phyloP scores from a whole-genome alignment of 2,888 invertebrate genomes.

The Panzeria rudis region DNA sequence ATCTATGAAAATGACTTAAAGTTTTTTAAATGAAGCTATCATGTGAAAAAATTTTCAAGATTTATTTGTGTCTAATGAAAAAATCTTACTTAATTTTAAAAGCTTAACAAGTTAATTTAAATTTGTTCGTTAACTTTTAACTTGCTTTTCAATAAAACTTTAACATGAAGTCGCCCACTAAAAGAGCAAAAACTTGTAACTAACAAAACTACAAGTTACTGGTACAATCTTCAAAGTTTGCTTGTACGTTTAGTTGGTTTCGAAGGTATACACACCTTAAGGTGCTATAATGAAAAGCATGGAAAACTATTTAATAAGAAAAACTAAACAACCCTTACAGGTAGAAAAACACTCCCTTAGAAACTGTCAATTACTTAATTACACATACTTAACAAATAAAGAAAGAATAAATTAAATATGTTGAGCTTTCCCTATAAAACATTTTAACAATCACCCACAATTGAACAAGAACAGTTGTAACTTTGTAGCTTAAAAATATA shows the following conservation, averaged over 20 bases:
- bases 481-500: too few species aligned
- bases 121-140: not conserved
- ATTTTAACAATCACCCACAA: slow-evolving; percentile 3
- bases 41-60: too few species aligned
- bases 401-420: not conserved
- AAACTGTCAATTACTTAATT: slow-evolving; percentile 63
- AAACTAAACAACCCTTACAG: slow-evolving; percentile 41
- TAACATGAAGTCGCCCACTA: not conserved
- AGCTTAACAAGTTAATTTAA: not conserved
- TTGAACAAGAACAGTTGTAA: not conserved
- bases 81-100: too few species aligned
- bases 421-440: not conserved
- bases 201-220: not conserved
- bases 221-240: slow-evolving; percentile 3
- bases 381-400: slow-evolving; percentile 58
- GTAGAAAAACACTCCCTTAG: slow-evolving; percentile 46
- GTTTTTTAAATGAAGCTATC: too few species aligned
- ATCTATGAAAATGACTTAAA: too few species aligned
- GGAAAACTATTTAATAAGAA: not conserved
- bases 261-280: slow-evolving; percentile 9
- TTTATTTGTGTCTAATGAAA: too few species aligned
- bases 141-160: not conserved
- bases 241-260: not conserved
- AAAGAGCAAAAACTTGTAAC: not conserved
- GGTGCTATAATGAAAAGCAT: not conserved